Percentiles rank a stretch among this genome's conserved stretches.
phyloP scores from a whole-genome alignment of 2,113 vertebrate genomes.

The Microtus richardsoni region DNA sequence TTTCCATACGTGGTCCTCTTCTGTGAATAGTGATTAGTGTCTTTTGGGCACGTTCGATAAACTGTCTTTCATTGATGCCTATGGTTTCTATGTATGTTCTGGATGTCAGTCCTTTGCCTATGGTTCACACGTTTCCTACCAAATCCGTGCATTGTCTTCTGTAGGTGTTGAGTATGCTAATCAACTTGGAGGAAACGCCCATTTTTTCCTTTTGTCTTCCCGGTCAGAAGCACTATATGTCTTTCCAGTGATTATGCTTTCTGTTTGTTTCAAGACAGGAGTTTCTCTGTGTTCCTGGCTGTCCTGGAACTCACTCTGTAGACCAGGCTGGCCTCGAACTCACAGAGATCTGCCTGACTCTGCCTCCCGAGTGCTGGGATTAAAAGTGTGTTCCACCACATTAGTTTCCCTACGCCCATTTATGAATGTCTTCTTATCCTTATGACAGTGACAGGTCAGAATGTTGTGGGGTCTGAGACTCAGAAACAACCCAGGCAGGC shows the following conservation, averaged over 20 bases:
- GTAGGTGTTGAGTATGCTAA: conserved; percentile 36
- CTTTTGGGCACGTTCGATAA: conserved; percentile 39
- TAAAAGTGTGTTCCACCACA: no score
- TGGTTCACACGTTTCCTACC: conserved; percentile 8
- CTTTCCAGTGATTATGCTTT: conserved; percentile 25
- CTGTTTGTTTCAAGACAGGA: neutral
- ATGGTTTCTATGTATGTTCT: conserved; percentile 47
- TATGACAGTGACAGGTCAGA: neutral
- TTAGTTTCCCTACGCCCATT: no score
- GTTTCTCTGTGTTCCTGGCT: no score
- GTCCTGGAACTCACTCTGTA: no score
- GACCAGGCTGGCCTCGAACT: no score
- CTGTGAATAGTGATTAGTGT: conserved; percentile 49
- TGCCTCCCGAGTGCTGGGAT: no score
- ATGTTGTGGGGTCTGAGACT: neutral
- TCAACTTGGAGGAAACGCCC: conserved; percentile 14
- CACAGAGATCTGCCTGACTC: no score
- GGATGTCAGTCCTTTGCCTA: neutral
- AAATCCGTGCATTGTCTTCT: conserved; percentile 40
- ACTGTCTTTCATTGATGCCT: conserved; percentile 6
- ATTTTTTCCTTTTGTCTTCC: conserved; percentile 52
- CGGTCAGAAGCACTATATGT: conserved; percentile 33
- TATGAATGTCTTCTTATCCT: neutral
- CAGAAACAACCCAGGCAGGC: neutral
- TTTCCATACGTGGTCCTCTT: neutral